Conservation (phyloP, 2,888 invertebrate genomes). For the Folsomia manolachei region DNA sequence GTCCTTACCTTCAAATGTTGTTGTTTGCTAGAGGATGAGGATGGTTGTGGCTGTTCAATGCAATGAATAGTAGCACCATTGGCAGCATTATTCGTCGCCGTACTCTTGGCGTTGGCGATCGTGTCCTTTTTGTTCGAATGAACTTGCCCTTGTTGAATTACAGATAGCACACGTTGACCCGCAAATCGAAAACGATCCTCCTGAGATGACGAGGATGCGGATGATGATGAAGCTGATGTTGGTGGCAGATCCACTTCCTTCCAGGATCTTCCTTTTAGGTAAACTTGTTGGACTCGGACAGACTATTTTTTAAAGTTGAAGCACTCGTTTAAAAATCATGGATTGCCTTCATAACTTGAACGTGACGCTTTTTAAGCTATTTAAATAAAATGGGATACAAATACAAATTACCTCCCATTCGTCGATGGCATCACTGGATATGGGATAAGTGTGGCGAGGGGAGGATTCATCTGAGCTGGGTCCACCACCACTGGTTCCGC, state of each 20-base stretch:
- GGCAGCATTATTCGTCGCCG: not conserved
- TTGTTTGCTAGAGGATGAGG: slow-evolving; percentile 11
- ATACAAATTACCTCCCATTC: too few species aligned
- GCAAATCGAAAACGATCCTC: slow-evolving; percentile 7
- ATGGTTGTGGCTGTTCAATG: not conserved
- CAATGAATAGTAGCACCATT: not conserved
- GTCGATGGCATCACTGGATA: slow-evolving; percentile 9
- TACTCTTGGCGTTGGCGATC: not conserved
- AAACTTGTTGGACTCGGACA: slow-evolving; percentile 17
- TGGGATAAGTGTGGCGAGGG: not conserved
- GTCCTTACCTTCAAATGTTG: slow-evolving; percentile 17
- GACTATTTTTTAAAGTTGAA: too few species aligned
- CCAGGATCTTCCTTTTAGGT: slow-evolving; percentile 16
- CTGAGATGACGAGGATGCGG: slow-evolving; percentile 19
- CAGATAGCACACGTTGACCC: slow-evolving; percentile 20
- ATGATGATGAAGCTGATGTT: not conserved
- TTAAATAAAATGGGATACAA: too few species aligned
- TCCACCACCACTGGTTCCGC: not conserved
- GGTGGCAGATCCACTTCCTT: slow-evolving; percentile 6
- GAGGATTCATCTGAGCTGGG: not conserved
- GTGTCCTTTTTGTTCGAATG: slow-evolving; percentile 4
- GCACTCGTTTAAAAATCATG: too few species aligned
- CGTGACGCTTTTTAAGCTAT: too few species aligned
- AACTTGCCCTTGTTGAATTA: slow-evolving; percentile 22
- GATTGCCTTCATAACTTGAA: too few species aligned